Evolutionary conservation across 2,113 vertebrate genomes (phyloP), one percentile per base, ranked within the genome.

Genomic region (Lanius collurio): DNA sequence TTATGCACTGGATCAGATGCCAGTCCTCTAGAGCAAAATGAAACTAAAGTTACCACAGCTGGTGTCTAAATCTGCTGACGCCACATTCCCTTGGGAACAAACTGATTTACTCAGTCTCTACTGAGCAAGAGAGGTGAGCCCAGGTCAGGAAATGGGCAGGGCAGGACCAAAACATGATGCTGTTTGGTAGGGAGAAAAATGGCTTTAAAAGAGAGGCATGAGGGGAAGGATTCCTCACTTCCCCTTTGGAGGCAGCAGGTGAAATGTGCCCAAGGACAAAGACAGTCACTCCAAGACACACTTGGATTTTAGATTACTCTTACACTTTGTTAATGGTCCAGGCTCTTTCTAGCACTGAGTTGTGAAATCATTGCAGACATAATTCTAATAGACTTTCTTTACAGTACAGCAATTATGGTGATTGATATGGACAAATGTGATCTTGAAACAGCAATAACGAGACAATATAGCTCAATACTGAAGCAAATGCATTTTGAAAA

Each of bases 361-460:
- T 70, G 63, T 90, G 85, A 94, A 92, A 90, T 69, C 70, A 73
- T 76, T 83, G 90, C 75, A 83, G 85, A 37, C 30, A 8, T 73
- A 63, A 76, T 63, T 94, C 88, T 69, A 73, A 44, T 7, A 71
- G 77, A 37, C 31, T 88, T 88, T 83, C 88, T 70, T 92, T 77
- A 62, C 21, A 53, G 71, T 33, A 55, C 83, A 60, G 75, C 90
- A 83, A 57, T 96, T 90, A 90, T 3, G 42, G 20, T 89, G 67
- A 94, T 94, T 87, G 28, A 89, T 90, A 95, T 7, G 82, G 88
- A 77, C 74, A 93, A 76, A 95, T 39, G 84, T 64, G 80, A 86
- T 73, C 77, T 81, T 94, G 82, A 88, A 95, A 94, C 79, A 83
- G 76, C 71, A 86, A 83, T 93, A 90, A 94, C 1, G 11, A 62